Evolutionary conservation across 2,797 vertebrate genomes (phyloP), one percentile per base, ranked within the genome.

Genomic region (Tiaroga cobitis): DNA sequence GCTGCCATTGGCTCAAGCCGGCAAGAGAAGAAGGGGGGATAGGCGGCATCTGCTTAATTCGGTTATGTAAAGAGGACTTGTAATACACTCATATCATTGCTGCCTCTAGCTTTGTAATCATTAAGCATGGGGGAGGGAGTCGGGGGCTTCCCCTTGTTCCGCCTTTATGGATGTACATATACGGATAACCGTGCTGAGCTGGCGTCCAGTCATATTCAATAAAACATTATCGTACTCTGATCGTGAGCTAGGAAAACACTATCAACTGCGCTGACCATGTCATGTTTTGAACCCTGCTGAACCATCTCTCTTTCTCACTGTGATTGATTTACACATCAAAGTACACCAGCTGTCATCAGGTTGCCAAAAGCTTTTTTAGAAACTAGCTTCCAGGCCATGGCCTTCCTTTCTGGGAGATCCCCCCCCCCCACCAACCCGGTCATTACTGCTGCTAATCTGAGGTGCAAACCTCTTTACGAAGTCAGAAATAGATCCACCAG

Each of bases 21-120:
- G 59, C 54, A n/a, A 61, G 89, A 74, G 90, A 92, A 37, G 76
- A 59, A 81, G 63, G 67, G 39, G 59, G 54, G 63, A 56, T 70
- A 59, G 87, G 80, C 81, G 34, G 90, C 91, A 93, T 92, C 92
- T 92, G 94, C 89, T 93, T 93, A 92, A 93, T 92, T 93, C 92
- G 89, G 90, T 95, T 96, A 95, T 93, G 92, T 96, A 95, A 95
- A 94, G 91, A 92, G 90, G 83, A 92, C 92, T 87, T 90, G 92
- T 93, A 93, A 93, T 92, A 92, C 88, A 94, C 90, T 94, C 76
- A 83, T 83, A 86, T 87, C 80, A 88, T 91, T 91, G 77, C 88
- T 84, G 85, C 86, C 87, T 85, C 85, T 80, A 87, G 86, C 86
- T 87, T 81, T 56, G 87, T 81, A 88, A 85, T 90, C 90, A 92